Evolutionary conservation across 2,113 vertebrate genomes (phyloP), one percentile per base, ranked within the genome.

Genomic region (Anoplopoma fimbria): DNA sequence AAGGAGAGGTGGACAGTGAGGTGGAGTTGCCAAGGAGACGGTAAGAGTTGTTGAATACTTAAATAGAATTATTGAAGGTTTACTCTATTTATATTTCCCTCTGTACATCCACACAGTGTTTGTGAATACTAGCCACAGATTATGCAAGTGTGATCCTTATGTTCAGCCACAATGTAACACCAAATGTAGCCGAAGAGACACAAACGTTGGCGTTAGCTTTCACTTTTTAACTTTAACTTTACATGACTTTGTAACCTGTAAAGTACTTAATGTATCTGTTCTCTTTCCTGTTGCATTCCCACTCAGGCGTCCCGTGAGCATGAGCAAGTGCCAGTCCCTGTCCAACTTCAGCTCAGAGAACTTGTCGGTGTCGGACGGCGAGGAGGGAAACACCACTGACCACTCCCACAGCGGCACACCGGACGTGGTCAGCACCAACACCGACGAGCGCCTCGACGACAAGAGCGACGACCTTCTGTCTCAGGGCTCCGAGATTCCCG

Each of bases 311-410:
- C 91, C 95, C 65, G 85, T 93, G 42, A 95, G 95, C 81, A 95
- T 97, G 95, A 96, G 94, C 74, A 97, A 97, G 89, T 97, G 97
- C 77, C 97, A 96, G 93, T 98, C 97, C 38, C 94, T 96, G 51
- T 97, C 97, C 34, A 97, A 96, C 75, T 97, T 97, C 93, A 98
- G 97, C 93, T 97, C 97, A 0, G 97, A 98, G 93, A 98, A 98
- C 84, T 88, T 97, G 57, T 96, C 96, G 0, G 95, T 96, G 0
- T 98, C 97, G 0, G 97, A 98, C 17, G 97, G 97, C 2, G 97
- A 97, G 82, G 97, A 97, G 92, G 97, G 97, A 14, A 97, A 97
- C 84, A 97, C 96, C 51, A 98, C 96, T 0, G 97, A 98, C 77
- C 97, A 96, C 77, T 98, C 97, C 33, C 97, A 97, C 79, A 97